These are phyloP conservation scores for Uria lomvia DNA, from an alignment of 2,113 vertebrate species.

Conservation along the genomic window DNA sequence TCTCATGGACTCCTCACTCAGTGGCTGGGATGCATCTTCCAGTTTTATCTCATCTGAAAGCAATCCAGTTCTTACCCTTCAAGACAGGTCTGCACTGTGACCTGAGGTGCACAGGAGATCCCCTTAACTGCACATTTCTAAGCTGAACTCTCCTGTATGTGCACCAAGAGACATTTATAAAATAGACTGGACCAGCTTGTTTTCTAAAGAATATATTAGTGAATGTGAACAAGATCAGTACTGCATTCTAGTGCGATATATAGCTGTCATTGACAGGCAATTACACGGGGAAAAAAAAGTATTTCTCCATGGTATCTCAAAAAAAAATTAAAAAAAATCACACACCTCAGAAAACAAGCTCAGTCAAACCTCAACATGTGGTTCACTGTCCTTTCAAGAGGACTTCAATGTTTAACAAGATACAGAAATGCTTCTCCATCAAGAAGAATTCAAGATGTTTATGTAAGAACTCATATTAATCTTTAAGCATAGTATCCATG, in stretches of 20 bases:
- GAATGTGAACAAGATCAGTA: background rate
- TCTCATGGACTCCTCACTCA: background rate
- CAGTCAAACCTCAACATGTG: background rate
- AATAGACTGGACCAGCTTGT: background rate
- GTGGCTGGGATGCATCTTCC: background rate
- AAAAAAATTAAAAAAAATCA: background rate
- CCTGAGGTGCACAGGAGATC: background rate
- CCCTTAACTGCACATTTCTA: background rate
- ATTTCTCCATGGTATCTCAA: background rate
- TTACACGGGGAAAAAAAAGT: background rate
- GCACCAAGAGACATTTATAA: background rate
- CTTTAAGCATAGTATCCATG: background rate
- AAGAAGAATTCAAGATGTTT: background rate
- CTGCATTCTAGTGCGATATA: background rate
- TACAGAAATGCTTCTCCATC: background rate
- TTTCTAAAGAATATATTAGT: background rate
- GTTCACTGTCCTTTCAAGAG: background rate
- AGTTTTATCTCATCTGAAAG: background rate
- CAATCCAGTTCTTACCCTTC: background rate
- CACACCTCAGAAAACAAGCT: background rate
- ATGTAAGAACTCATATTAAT: background rate
- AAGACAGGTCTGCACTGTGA: background rate
- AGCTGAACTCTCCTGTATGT: background rate
- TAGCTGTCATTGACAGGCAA: background rate
- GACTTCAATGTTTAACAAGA: background rate